phyloP scores from a whole-genome alignment of 2,113 vertebrate genomes.

The Xenopus borealis region DNA sequence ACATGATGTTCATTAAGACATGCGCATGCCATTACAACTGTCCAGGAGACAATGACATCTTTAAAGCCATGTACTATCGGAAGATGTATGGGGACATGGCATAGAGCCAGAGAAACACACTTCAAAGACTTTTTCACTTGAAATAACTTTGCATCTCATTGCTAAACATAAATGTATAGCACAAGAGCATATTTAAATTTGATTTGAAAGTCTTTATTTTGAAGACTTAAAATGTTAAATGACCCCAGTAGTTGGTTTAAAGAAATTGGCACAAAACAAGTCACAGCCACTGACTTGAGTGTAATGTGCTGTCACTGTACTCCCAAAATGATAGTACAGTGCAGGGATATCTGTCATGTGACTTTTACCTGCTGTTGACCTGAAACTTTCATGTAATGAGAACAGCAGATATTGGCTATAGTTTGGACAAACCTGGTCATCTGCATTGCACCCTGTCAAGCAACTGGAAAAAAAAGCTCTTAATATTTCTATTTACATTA shows the following conservation, averaged over 20 bases:
- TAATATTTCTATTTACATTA: constrained; percentile 47
- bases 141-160: constrained; percentile 91
- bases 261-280: constrained; percentile 61
- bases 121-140: constrained; percentile 77
- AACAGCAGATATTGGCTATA: too few relatives aligned
- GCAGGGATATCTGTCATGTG: too few relatives aligned
- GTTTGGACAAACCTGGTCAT: constrained; percentile 17
- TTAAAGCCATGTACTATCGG: constrained; percentile 93
- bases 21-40: constrained; percentile 98
- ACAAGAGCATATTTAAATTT: constrained; percentile 75
- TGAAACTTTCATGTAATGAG: too few relatives aligned
- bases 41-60: constrained; percentile 97
- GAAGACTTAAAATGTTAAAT: constrained; percentile 61
- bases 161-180: constrained; percentile 77
- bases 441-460: constrained; percentile 56
- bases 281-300: constrained; percentile 57
- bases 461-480: constrained; percentile 54
- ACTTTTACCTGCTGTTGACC: too few relatives aligned
- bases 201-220: constrained; percentile 55
- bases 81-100: constrained; percentile 98
- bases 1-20: constrained; percentile 99
- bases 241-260: constrained; percentile 69
- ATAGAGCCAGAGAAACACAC: constrained; percentile 59
- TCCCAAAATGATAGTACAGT: constrained; percentile 11
- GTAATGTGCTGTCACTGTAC: constrained; percentile 51